Conservation (phyloP, 2,797 vertebrate genomes). For the Cetoscarus ocellatus region DNA sequence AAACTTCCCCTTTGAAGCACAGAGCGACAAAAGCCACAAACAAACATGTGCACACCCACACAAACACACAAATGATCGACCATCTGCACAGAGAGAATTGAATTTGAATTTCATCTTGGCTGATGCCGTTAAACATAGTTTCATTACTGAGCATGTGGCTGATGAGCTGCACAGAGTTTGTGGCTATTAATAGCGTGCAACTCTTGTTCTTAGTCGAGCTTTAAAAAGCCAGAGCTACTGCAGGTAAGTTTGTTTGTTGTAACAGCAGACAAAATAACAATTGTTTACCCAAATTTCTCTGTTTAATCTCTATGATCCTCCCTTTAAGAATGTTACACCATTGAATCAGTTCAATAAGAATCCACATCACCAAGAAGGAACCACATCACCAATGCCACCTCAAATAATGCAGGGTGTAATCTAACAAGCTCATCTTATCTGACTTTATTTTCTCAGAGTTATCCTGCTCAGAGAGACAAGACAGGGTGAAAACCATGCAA, state of each 20-base stretch:
- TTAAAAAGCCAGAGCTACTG: background rate
- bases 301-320: background rate
- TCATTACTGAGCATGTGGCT: too few species aligned
- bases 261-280: too few species aligned
- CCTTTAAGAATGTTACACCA: too few species aligned
- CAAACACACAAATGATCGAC: background rate
- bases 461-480: conserved; percentile 41
- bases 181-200: too few species aligned
- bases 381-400: background rate
- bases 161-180: too few species aligned
- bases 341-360: background rate
- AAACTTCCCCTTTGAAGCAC: conserved; percentile 9
- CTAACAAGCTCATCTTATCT: conserved; percentile 5
- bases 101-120: too few species aligned
- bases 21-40: conserved; percentile 17
- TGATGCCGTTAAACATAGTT: too few species aligned
- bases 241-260: background rate
- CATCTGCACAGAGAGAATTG: too few species aligned
- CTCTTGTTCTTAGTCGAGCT: too few species aligned
- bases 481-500: conserved; percentile 54
- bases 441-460: conserved; percentile 13
- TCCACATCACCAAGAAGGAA: background rate
- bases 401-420: conserved; percentile 26
- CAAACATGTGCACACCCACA: background rate
- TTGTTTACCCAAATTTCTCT: too few species aligned